Base-by-base conservation (phyloP, 37 sponge, comb jelly and placozoan species). In the Haliclona indistincta region DNA sequence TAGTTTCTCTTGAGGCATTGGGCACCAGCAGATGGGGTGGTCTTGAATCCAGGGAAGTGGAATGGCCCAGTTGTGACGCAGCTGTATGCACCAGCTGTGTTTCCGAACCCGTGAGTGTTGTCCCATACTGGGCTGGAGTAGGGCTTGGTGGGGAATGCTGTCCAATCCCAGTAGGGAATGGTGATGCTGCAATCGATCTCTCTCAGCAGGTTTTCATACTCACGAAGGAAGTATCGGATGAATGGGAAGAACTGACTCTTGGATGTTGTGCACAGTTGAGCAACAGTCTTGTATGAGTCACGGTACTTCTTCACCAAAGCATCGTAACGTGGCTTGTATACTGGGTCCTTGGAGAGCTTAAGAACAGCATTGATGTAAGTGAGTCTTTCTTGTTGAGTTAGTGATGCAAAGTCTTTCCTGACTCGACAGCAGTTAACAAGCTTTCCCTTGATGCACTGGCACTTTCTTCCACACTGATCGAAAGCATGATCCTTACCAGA, bases 1-100 rank as follows among this genome's bases (percentile, higher is more conserved):
- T 79, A 83, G 7, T 79, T 76, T 40, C 89, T 56, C 66, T 53
- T 58, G 43, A 89, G 65, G 39, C 89, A 89, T 38, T 76, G 75
- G 11, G 84, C 89, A 54, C 84, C 84, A 26, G 80, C 69, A 4
- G 82, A 70, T 25, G 88, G 78, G 4, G 88, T 42, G 22, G 80
- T 25, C 22, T 33, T 40, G 44, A 65, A 89, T 29, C 37, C 49
- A 2, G 49, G 70, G 34, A 22, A 38, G 8, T 51, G 42, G 70
- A 79, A 79, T 1, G 70, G 70, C 0, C 80, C 80, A 37, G 43
- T 68, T 11, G 43, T 56, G 8, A 79, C 80, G 47, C 43, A 23
- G 1, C 45, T 64, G 43, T 71, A 70, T 36, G 4, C 15, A 30
- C 35, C 56, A 43, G 29, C 29, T 22, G 43, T 39, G 26, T 41